A percentile compares a stretch with the other conserved stretches of the same genome.
These are phyloP conservation scores for Thaumatotibia leucotreta DNA, from an alignment of 1,140 invertebrate genomes.

Conservation along the genomic window DNA sequence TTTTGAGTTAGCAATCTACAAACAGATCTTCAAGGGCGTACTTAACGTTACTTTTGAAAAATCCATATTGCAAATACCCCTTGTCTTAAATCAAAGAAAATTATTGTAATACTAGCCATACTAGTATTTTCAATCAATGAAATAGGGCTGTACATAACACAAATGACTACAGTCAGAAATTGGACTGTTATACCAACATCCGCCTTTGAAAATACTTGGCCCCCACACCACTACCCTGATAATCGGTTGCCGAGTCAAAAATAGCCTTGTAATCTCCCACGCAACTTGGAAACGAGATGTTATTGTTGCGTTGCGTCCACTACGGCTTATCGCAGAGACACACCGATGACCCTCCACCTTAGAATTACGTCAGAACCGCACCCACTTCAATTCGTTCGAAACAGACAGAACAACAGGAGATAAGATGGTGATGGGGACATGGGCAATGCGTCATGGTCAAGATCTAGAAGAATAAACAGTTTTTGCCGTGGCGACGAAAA, in stretches of 20 bases:
- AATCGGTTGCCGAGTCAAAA: background rate
- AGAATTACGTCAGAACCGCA: background rate
- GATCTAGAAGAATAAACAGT: background rate
- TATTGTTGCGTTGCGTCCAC: constrained; percentile 1
- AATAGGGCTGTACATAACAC: no score
- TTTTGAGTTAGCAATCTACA: no score
- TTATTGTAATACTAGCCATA: no score
- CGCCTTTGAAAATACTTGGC: background rate
- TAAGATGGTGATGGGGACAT: background rate
- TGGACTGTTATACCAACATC: background rate
- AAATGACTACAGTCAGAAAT: background rate
- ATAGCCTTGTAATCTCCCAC: background rate
- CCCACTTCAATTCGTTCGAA: background rate
- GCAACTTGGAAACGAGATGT: constrained; percentile 10
- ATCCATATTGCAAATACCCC: no score
- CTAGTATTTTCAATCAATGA: no score
- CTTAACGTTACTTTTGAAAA: no score
- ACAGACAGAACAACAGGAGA: background rate
- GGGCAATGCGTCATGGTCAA: background rate
- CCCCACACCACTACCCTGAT: background rate
- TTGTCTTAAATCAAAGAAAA: no score
- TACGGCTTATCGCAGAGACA: background rate
- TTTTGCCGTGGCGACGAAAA: no score
- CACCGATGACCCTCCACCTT: background rate
- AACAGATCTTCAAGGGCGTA: no score